Percentiles rank a stretch among this genome's conserved stretches.
Evolutionary conservation across 2,797 vertebrate genomes (phyloP).

Genomic region (Smutsia temminckii): DNA sequence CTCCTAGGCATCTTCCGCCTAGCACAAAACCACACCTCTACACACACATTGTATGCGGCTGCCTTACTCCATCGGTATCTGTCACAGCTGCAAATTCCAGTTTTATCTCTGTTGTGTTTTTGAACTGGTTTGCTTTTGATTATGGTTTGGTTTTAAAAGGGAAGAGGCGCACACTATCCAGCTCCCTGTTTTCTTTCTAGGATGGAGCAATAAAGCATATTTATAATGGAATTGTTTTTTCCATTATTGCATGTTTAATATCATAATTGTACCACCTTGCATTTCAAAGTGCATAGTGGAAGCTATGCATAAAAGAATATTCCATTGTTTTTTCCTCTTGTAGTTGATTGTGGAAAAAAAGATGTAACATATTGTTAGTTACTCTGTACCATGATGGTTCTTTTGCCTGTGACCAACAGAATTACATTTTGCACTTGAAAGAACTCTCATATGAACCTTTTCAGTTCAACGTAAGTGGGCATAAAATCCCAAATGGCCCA

Average conservation of each 20-base stretch:
- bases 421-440: not conserved
- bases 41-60: rapidly evolving
- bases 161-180: rapidly evolving
- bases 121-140: constrained; percentile 43
- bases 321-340: not conserved
- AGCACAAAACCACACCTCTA: not conserved
- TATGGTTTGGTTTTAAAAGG: not conserved
- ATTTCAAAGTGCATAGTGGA: not conserved
- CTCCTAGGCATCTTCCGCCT: not conserved
- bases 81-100: constrained; percentile 57
- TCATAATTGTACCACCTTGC: not conserved
- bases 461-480: not conserved
- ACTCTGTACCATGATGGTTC: not conserved
- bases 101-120: constrained; percentile 41
- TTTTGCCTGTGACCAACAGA: constrained; percentile 1
- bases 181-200: constrained; percentile 23
- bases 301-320: not conserved
- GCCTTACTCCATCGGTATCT: not conserved
- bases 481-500: no score
- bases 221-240: not conserved
- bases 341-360: not conserved
- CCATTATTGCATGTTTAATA: not conserved
- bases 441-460: not conserved
- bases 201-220: not conserved
- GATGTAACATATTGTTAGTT: not conserved